Evolutionary conservation across 1,140 invertebrate species (phyloP), one percentile per base, ranked within the genome.

Genomic region (Heliconius himera): DNA sequence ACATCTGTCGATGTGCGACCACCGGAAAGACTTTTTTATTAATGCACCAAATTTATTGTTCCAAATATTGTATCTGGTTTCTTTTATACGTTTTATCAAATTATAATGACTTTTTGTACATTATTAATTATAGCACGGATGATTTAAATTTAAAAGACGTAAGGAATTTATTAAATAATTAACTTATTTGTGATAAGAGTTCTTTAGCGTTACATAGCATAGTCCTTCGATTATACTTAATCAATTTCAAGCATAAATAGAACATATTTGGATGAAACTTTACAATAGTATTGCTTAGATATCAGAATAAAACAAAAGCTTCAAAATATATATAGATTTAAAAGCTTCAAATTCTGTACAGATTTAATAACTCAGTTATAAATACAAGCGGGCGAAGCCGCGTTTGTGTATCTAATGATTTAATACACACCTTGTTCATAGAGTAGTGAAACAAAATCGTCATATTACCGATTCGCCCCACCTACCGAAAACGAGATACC

Each of bases 401-500:
- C 41, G 41, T 54, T 8, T n/a, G 20, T 60, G 22, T 16, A 3
- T 26, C 26, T 22, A 66, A 16, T 66, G 26, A 60, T 60, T 60
- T 60, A 60, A 60, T 60, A 60, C 3, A 75, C 51, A 76, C 74
- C 60, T 77, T 75, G 49, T 79, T 83, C 78, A 70, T 79, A 79
- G 79, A 54, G 70, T 81, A 77, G 74, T 75, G 56, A 79, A 81
- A 83, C 76, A 82, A 88, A 89, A 85, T 85, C 78, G 82, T 85
- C 85, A 85, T 82, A 85, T 86, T 84, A 86, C 81, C 82, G 85
- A 91, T 88, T 90, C 87, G 89, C 91, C 90, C 92, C 87, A 92
- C 89, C 89, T 89, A 93, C 92, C 89, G 89, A 94, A 93, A 93
- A 92, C 93, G 91, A 89, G 88, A 88, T 84, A 89, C 90, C 88